Evolutionary conservation across 1,140 invertebrate genomes (phyloP), one percentile per base, ranked within the genome.

Genomic region (Parasteatoda tepidariorum): DNA sequence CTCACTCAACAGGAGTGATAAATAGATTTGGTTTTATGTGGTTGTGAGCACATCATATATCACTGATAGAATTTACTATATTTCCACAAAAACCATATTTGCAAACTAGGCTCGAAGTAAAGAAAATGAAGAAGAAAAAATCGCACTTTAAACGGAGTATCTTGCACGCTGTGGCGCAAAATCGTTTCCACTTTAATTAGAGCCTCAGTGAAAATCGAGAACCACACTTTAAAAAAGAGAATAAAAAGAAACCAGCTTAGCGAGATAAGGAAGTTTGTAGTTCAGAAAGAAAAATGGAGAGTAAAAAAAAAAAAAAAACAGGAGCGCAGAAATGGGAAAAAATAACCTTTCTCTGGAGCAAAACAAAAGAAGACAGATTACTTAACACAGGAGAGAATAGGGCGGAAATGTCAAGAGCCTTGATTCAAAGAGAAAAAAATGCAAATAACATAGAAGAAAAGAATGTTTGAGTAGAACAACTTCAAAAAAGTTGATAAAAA

Each of bases 311-410:
- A 30, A 71, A 54, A 54, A 71, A 54, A 71, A 41, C n/a, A 24
- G n/a, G 57, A 75, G 34, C 22, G 26, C 26, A 13, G 41, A 75
- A 61, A n/a, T 26, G n/a, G 70, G 7, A 55, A 54, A 73, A 79
- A 79, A 48, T 67, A 79, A 67, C 41, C 62, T 22, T 22, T 22
- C 74, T 18, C 24, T 24, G 31, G 33, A 28, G 62, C 4, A 18
- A 74, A 79, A 79, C 64, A 79, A 79, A 78, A 79, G 75, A 79
- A 79, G 75, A 79, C 75, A 67, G 62, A 79, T 79, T 79, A 67
- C 75, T 79, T 79, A 79, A 79, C 61, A 30, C 9, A 24, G 41
- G 41, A 67, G 64, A 76, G 59, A 76, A 64, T 62, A 76, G 26
- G n/a, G 73, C 57, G 73, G 75, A 79, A 79, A 79, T 67, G 75